phyloP scores from a whole-genome alignment of 2,797 vertebrate species.

The Carcharodon carcharias region DNA sequence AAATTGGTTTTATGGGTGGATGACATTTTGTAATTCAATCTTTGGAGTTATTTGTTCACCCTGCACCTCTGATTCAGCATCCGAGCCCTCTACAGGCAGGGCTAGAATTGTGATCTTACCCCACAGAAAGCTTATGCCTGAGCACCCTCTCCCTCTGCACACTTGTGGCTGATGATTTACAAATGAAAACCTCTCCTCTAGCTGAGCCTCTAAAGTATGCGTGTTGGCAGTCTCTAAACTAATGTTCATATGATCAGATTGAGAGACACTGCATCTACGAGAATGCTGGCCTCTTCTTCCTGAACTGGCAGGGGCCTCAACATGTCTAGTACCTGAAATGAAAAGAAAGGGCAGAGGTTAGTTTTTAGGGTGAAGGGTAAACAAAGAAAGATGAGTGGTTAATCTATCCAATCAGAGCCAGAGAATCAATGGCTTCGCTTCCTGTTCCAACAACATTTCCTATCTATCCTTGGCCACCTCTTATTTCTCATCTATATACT shows the following conservation, averaged over 20 bases:
- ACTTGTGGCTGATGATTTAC: not conserved
- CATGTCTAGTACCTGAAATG: not conserved
- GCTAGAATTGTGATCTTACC: not conserved
- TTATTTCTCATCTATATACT: too few relatives aligned
- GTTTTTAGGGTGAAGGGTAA: not conserved
- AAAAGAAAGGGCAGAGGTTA: not conserved
- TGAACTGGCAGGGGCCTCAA: not conserved
- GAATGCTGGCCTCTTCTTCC: not conserved
- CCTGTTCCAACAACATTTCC: too few relatives aligned
- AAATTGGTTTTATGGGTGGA: not conserved
- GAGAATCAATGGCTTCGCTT: not conserved
- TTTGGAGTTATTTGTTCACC: not conserved
- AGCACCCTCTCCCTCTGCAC: not conserved
- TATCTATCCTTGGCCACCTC: too few relatives aligned
- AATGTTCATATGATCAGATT: not conserved
- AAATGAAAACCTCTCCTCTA: not conserved
- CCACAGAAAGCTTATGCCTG: not conserved
- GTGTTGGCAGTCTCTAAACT: not conserved
- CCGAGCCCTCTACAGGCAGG: too few relatives aligned
- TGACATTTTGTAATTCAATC: conserved; percentile 6
- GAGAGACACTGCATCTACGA: not conserved
- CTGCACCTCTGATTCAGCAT: not conserved
- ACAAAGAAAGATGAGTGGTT: not conserved
- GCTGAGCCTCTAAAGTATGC: not conserved
- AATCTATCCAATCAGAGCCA: too few relatives aligned